phyloP scores from a whole-genome alignment of 1,140 invertebrate species.

The Thaumetopoea pityocampa region DNA sequence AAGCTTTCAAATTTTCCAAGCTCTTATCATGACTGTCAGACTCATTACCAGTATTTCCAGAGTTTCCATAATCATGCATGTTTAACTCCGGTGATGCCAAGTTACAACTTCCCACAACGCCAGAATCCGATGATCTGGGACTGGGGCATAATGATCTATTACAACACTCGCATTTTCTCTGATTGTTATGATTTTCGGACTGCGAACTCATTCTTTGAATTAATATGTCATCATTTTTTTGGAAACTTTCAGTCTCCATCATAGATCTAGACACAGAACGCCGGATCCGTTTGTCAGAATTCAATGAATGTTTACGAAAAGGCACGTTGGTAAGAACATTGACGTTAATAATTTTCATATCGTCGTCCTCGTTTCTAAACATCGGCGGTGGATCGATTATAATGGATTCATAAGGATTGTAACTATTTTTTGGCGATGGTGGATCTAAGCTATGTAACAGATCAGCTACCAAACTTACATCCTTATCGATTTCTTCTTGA shows the following conservation, averaged over 20 bases:
- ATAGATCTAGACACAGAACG: slow-evolving; percentile 63
- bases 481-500: slow-evolving; percentile 31
- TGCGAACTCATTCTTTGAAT: slow-evolving; percentile 63
- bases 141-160: slow-evolving; percentile 78
- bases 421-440: slow-evolving; percentile 48
- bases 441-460: slow-evolving; percentile 59
- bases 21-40: slow-evolving; percentile 52
- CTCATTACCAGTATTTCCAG: slow-evolving; percentile 42
- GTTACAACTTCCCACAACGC: slow-evolving; percentile 87
- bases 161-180: slow-evolving; percentile 77
- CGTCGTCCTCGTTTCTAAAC: slow-evolving; percentile 70
- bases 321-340: slow-evolving; percentile 60
- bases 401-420: slow-evolving; percentile 42
- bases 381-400: slow-evolving; percentile 77
- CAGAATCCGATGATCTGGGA: slow-evolving; percentile 86
- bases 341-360: slow-evolving; percentile 62
- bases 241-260: slow-evolving; percentile 57
- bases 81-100: slow-evolving; percentile 80
- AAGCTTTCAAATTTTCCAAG: slow-evolving; percentile 32
- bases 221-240: slow-evolving; percentile 33
- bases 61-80: slow-evolving; percentile 45
- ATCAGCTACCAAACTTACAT: slow-evolving; percentile 30
- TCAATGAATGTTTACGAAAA: slow-evolving; percentile 68
- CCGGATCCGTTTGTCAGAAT: slow-evolving; percentile 70
- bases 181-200: slow-evolving; percentile 45